These are phyloP conservation scores for Urocyon cinereoargenteus DNA, from an alignment of 2,797 vertebrate species.

Conservation along the genomic window DNA sequence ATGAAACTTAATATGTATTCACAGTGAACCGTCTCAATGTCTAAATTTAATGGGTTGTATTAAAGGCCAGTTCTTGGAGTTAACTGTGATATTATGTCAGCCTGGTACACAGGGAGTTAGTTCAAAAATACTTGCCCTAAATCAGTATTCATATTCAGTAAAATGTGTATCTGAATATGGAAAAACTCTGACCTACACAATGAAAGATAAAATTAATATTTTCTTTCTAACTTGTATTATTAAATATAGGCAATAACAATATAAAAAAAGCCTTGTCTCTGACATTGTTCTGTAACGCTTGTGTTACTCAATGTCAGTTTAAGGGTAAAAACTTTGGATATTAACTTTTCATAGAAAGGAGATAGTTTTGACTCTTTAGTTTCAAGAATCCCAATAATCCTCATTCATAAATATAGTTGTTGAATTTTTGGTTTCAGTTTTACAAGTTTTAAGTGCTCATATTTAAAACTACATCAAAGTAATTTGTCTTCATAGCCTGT, in stretches of 20 bases:
- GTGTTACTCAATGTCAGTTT: neutral
- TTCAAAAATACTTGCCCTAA: constrained; percentile 75
- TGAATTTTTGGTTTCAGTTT: neutral
- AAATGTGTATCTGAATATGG: constrained; percentile 6
- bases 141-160: constrained; percentile 64
- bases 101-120: constrained; percentile 40
- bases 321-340: neutral
- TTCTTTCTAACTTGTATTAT: constrained; percentile 35
- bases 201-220: constrained; percentile 19
- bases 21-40: constrained; percentile 82
- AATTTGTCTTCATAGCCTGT: neutral
- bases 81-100: constrained; percentile 78
- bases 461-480: constrained; percentile 21
- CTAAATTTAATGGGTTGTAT: constrained; percentile 81
- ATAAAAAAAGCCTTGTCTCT: neutral
- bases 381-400: neutral
- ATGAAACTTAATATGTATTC: constrained; percentile 86
- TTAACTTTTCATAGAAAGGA: neutral
- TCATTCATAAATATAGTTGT: neutral
- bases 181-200: constrained; percentile 11
- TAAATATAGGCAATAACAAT: neutral
- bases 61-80: constrained; percentile 76
- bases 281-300: neutral
- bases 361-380: neutral
- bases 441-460: neutral